These are phyloP conservation scores for Ceratoteleas bidentatus DNA, from an alignment of 1,140 invertebrate genomes.

Conservation along the genomic window DNA sequence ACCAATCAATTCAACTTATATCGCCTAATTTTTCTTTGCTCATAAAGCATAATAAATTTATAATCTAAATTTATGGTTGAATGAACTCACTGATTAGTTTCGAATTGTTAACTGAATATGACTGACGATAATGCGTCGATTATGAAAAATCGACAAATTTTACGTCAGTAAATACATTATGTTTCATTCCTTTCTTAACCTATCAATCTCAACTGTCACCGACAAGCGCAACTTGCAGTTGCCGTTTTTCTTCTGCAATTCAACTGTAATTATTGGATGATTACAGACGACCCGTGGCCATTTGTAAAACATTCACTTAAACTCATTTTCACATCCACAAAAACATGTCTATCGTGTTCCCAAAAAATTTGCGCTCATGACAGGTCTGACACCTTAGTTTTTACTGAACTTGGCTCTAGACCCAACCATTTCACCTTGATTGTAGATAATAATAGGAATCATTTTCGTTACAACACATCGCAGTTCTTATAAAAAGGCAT, in stretches of 20 bases:
- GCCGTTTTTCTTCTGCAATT: neutral
- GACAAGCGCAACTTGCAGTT: neutral
- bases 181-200: neutral
- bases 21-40: too few species aligned
- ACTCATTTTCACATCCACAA: neutral
- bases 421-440: neutral
- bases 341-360: neutral
- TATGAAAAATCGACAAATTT: too few species aligned
- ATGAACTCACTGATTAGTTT: too few species aligned
- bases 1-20: too few species aligned
- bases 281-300: neutral
- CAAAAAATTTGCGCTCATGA: neutral
- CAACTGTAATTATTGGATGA: neutral
- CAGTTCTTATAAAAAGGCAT: neutral
- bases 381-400: neutral
- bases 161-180: too few species aligned
- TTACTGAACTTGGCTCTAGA: neutral
- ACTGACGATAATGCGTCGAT: too few species aligned
- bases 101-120: too few species aligned
- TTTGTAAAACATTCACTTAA: conserved; percentile 1
- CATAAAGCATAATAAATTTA: too few species aligned
- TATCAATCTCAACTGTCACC: neutral
- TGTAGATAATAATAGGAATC: neutral
- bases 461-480: neutral
- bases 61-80: too few species aligned